A percentile compares a stretch with the other conserved stretches of the same genome.
Evolutionary conservation across 2,888 invertebrate genomes (phyloP).

Genomic region (Cheilosia vernalis): DNA sequence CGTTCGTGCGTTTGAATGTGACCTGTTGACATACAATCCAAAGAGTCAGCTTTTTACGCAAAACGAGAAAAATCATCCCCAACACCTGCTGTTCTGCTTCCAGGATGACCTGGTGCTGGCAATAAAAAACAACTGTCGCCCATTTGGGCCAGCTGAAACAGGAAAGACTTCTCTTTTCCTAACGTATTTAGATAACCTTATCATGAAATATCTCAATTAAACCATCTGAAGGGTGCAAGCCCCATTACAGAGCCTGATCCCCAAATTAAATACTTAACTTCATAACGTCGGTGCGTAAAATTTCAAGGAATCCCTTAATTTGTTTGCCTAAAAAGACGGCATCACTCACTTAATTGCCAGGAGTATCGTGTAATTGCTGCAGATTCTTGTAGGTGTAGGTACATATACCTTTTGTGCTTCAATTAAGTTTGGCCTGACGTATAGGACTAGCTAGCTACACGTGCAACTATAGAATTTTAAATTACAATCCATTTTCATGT

Average conservation of each 20-base stretch:
- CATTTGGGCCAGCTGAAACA: background rate
- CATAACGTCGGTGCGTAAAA: slow-evolving; percentile 49
- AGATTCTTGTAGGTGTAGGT: slow-evolving; percentile 39
- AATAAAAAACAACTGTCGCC: background rate
- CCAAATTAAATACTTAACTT: slow-evolving; percentile 61
- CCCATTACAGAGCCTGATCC: slow-evolving; percentile 49
- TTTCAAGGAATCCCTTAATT: slow-evolving; percentile 67
- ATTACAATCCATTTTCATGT: slow-evolving; percentile 31
- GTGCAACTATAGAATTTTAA: slow-evolving; percentile 47
- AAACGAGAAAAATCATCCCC: too few relatives aligned
- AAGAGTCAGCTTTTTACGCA: background rate
- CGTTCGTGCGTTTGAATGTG: background rate
- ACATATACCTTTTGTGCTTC: slow-evolving; percentile 54
- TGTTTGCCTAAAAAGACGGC: slow-evolving; percentile 46
- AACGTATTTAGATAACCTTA: slow-evolving; percentile 26
- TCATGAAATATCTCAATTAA: slow-evolving; percentile 35
- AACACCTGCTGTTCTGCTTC: too few relatives aligned
- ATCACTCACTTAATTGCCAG: slow-evolving; percentile 68
- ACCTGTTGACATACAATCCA: background rate
- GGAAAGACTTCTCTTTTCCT: background rate
- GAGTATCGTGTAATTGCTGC: slow-evolving; percentile 62
- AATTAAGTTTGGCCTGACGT: slow-evolving; percentile 51
- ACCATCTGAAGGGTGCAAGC: slow-evolving; percentile 16
- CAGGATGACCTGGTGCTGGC: background rate
- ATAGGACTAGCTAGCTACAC: background rate